Conservation (phyloP, 2,797 vertebrate genomes). For the Pitangus sulphuratus region DNA sequence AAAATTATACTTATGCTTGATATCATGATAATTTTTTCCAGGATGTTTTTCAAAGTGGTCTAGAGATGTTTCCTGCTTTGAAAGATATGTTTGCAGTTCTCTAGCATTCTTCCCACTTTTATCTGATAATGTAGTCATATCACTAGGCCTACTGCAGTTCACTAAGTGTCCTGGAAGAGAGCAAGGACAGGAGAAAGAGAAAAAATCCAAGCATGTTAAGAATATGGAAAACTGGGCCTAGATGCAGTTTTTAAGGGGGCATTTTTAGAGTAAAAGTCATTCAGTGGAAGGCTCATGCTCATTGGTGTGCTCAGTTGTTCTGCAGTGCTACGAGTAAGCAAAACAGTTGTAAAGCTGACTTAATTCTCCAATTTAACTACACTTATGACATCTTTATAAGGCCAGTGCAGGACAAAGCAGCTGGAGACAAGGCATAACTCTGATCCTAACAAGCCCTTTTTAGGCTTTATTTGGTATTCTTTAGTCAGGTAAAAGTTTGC, state of each 20-base stretch:
- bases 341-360: neutral
- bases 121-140: neutral
- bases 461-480: constrained; percentile 31
- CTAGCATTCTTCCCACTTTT: neutral
- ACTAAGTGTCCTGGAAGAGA: neutral
- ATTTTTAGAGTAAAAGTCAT: neutral
- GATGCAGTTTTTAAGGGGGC: neutral
- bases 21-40: neutral
- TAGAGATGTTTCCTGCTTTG: neutral
- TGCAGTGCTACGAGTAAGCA: neutral
- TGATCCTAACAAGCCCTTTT: neutral
- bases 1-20: neutral
- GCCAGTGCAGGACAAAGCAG: neutral
- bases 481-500: neutral
- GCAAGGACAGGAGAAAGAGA: neutral
- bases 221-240: neutral
- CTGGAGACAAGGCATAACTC: neutral
- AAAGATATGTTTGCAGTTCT: neutral
- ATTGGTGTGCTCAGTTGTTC: neutral
- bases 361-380: neutral
- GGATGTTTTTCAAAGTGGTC: neutral
- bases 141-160: neutral
- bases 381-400: constrained; percentile 29
- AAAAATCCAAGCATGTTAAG: fast-evolving
- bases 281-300: fast-evolving